Conservation (phyloP, 2,113 vertebrate genomes). For the Oceanites oceanicus region DNA sequence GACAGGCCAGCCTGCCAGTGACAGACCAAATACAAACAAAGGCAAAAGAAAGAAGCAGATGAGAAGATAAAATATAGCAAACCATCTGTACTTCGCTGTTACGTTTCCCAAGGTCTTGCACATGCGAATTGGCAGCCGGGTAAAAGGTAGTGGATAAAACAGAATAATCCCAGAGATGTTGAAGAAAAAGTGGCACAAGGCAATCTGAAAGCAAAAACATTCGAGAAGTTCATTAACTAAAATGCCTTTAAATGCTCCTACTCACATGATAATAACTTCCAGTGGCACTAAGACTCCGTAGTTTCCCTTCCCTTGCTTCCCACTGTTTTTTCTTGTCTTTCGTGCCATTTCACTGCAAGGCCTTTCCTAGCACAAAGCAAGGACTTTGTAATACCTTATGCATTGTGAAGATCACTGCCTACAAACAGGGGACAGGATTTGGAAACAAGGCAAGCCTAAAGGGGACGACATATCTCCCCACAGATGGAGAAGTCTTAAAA, state of each 20-base stretch:
- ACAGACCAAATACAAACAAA: constrained; percentile 84
- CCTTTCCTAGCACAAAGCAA: neutral
- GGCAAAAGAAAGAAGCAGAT: constrained; percentile 86
- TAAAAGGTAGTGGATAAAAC: constrained; percentile 90
- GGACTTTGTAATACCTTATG: neutral
- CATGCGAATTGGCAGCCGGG: constrained; percentile 87
- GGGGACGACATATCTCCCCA: rapidly evolving
- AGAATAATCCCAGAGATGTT: constrained; percentile 92
- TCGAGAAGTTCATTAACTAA: neutral
- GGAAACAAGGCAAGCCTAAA: neutral
- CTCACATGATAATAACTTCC: neutral
- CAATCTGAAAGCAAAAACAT: constrained; percentile 81
- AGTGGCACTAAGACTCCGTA: neutral
- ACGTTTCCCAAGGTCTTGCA: constrained; percentile 82
- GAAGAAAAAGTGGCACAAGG: constrained; percentile 97
- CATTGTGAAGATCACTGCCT: neutral
- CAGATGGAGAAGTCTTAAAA: neutral
- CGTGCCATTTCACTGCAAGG: neutral
- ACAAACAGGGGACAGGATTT: neutral
- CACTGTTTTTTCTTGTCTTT: neutral
- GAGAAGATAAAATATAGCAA: constrained; percentile 87
- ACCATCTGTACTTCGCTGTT: constrained; percentile 93
- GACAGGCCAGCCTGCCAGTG: constrained; percentile 88
- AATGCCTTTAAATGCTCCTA: neutral
- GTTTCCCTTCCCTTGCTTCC: neutral